A percentile compares a stretch with the other conserved stretches of the same genome.
These are phyloP conservation scores for Varanus komodoensis DNA, from an alignment of 2,113 vertebrate genomes.

Conservation along the genomic window DNA sequence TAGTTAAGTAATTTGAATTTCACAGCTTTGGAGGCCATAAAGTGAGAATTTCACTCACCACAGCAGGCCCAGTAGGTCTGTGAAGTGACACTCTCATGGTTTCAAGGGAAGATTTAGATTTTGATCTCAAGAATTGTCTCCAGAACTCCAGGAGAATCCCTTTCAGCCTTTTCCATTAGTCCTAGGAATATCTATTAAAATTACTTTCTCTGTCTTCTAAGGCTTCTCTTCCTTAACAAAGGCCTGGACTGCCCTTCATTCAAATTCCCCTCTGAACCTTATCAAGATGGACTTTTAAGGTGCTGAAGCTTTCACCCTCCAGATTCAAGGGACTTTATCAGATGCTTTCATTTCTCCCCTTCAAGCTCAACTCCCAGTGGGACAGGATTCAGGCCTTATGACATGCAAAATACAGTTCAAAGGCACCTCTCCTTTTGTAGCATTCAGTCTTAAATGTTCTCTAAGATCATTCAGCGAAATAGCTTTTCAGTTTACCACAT, in stretches of 20 bases:
- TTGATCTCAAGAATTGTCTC: constrained; percentile 31
- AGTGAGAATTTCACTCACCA: constrained; percentile 22
- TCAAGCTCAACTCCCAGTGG: constrained; percentile 36
- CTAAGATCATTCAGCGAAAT: constrained; percentile 3
- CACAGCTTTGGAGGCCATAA: neutral
- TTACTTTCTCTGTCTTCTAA: neutral
- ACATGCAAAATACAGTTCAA: constrained; percentile 20
- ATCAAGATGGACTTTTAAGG: constrained; percentile 32
- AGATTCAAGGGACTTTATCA: constrained; percentile 33
- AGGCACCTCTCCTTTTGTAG: constrained; percentile 28
- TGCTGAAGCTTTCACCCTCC: constrained; percentile 49
- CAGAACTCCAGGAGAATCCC: constrained; percentile 26
- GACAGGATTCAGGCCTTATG: constrained; percentile 25
- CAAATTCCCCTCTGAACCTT: constrained; percentile 33
- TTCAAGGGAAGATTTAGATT: neutral
- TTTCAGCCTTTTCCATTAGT: constrained; percentile 12
- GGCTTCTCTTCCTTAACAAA: constrained; percentile 45
- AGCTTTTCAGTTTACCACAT: constrained; percentile 8
- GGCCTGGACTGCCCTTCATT: constrained; percentile 32
- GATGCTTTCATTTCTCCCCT: constrained; percentile 34
- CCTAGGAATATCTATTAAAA: constrained; percentile 23
- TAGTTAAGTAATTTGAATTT: constrained; percentile 65
- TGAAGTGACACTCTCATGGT: constrained; percentile 6
- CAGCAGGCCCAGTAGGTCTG: constrained; percentile 1
- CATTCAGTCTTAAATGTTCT: neutral